Evolutionary conservation across 1,140 invertebrate species (phyloP), one percentile per base, ranked within the genome.

Genomic region (Acromyrmex heyeri): DNA sequence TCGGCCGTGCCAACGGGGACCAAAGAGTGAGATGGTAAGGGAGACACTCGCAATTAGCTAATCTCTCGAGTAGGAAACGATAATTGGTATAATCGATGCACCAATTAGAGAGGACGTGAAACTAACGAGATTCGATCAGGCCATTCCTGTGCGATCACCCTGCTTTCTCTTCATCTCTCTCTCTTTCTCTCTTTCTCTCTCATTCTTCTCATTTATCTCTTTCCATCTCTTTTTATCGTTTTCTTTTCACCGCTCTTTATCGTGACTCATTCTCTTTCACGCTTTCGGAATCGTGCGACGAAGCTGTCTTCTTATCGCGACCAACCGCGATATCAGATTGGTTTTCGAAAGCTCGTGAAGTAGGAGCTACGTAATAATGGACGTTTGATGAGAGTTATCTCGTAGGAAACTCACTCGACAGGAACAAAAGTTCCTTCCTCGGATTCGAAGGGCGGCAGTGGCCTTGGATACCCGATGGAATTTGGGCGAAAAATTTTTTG

Each of bases 31-130:
- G 70, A 77, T 18, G 62, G 73, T 75, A 75, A 79, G 70, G 50
- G 86, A 87, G 75, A 88, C 67, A 81, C 48, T 90, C 57, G 90
- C 92, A 94, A 93, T 94, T 93, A 93, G 92, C 92, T 93, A 93
- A 93, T 93, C 92, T 94, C 91, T 87, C 88, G 89, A 90, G 88
- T 90, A 91, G 88, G 90, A 93, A 91, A 92, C 92, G 91, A 91
- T 93, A 94, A 93, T 94, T 93, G 92, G 91, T 91, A 93, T 92
- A 93, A 94, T 94, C 92, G 93, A 93, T 93, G 92, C 91, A 90
- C 91, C 88, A 93, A 92, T 92, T 92, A 92, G 88, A 92, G 88
- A 86, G 87, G 67, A 90, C 82, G 87, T 85, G 87, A 91, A 92
- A 91, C 86, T 93, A 93, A 93, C 91, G 92, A 92, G 93, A 92